Base-by-base conservation (phyloP, 2,888 invertebrate genomes). In the Dicroscelio sp. region DNA sequence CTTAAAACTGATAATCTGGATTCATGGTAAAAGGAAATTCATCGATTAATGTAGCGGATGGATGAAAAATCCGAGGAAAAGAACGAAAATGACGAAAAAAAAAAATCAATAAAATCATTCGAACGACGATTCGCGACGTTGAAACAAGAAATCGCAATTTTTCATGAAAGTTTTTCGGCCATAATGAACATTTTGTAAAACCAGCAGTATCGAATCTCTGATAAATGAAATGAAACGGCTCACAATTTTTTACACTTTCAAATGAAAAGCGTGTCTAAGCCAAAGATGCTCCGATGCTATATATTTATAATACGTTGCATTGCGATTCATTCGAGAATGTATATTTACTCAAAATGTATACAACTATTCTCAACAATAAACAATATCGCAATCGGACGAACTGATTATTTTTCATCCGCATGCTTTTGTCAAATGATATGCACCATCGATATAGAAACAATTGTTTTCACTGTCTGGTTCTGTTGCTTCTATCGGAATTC, bases 261-360 rank as follows among this genome's bases (percentile, higher is more conserved):
- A 90, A 92, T 93, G 69, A 92, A 93, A 92, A 94, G 90, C 94
- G 93, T 93, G 94, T 95, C 94, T 95, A 96, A 95, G 94, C 96
- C 96, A 96, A 96, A 96, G 96, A 96, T 96, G 94, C 94, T 94
- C 94, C 94, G 93, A 96, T 91, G 93, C 88, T 92, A 95, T 95
- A 94, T 94, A 93, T 95, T 95, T 95, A 94, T 93, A 91, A 93
- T 93, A 94, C 94, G 91, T 93, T 94, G 93, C 92, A 94, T 95
- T 94, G 95, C 92, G 88, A 94, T 94, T 95, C 93, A 96, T 93
- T 94, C 94, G 90, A 92, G 95, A 95, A 93, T 95, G 94, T 95
- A 96, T 95, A 95, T 94, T 92, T 95, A 94, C 93, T 93, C 93
- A 94, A 95, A 95, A 94, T 95, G 93, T 95, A 95, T 94, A 93